Conservation (phyloP, 2,113 vertebrate genomes). For the Hydrochoerus hydrochaeris region DNA sequence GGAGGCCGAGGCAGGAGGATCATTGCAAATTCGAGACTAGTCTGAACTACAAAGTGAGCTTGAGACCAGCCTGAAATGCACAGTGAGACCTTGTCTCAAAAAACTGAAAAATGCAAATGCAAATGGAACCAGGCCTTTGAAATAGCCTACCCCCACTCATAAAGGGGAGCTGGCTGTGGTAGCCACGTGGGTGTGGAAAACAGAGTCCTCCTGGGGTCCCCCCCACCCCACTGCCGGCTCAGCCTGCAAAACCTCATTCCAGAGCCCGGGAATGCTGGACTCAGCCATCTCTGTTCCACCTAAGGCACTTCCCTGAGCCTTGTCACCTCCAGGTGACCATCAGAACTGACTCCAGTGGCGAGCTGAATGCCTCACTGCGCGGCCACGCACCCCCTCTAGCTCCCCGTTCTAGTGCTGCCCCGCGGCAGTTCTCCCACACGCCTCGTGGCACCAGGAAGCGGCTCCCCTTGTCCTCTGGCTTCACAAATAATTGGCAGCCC, state of each 20-base stretch:
- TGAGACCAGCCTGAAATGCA: too few species aligned
- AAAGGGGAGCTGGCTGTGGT: constrained; percentile 55
- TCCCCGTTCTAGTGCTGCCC: not conserved
- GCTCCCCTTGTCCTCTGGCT: constrained; percentile 1
- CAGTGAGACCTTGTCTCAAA: too few species aligned
- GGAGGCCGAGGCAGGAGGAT: too few species aligned
- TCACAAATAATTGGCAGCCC: constrained; percentile 65
- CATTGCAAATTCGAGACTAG: too few species aligned
- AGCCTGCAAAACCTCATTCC: not conserved
- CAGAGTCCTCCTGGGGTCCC: not conserved
- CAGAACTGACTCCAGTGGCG: not conserved
- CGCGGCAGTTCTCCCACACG: constrained; percentile 51
- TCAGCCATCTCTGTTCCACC: not conserved
- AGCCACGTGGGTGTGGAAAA: constrained; percentile 36
- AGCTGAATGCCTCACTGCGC: not conserved
- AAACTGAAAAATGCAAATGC: constrained; percentile 36
- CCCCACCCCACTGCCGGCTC: not conserved
- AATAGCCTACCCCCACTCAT: constrained; percentile 65
- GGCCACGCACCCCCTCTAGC: accelerated
- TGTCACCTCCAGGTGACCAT: not conserved
- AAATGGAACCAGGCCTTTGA: constrained; percentile 78
- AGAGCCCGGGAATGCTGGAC: not conserved
- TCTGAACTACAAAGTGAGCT: too few species aligned
- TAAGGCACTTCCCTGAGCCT: not conserved
- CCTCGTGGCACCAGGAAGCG: not conserved